Evolutionary conservation across 2,113 vertebrate species (phyloP), one percentile per base, ranked within the genome.

Genomic region (Cyrtonyx montezumae): DNA sequence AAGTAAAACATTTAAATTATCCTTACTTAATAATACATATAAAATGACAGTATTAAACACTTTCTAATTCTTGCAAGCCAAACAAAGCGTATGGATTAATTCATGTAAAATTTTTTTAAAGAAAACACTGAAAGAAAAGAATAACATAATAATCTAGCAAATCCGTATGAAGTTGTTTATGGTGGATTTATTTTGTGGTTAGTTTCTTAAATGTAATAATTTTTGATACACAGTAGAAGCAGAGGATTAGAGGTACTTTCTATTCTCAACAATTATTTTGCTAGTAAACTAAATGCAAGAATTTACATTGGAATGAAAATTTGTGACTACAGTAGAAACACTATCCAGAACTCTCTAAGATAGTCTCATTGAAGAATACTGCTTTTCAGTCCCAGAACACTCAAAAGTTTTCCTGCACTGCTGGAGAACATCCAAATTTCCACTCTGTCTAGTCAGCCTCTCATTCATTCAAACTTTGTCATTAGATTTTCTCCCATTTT

Each of bases 241-340:
- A 97, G 94, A 97, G 93, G 96, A 95, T 96, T 97, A 96, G 97
- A 97, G 95, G 92, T 92, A 97, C 93, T 92, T 95, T 87, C 91
- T 96, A 93, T 97, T 71, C 95, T 92, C 75, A 91, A 77, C 15
- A 75, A 92, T 91, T 90, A 90, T 97, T 97, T 97, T 97, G 92
- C 95, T 97, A 93, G 91, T 95, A 91, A 95, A 95, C 81, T 93
- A 95, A 96, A 97, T 97, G 97, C 97, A 98, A 97, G 93, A 97
- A 97, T 97, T 98, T 98, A 98, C 97, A 97, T 92, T 94, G 88
- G 91, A 97, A 96, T 51, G 7, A 97, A 97, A 45, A 17, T 90
- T 95, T 97, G 89, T 95, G 37, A 96, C 79, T 97, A 98, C 97
- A 98, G 95, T 96, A 95, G 96, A 98, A 98, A 98, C 98, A 96